Percentiles rank a stretch among this genome's conserved stretches.
Conservation (phyloP, 2,888 invertebrate species). For the Leptinotarsa peninsularis region DNA sequence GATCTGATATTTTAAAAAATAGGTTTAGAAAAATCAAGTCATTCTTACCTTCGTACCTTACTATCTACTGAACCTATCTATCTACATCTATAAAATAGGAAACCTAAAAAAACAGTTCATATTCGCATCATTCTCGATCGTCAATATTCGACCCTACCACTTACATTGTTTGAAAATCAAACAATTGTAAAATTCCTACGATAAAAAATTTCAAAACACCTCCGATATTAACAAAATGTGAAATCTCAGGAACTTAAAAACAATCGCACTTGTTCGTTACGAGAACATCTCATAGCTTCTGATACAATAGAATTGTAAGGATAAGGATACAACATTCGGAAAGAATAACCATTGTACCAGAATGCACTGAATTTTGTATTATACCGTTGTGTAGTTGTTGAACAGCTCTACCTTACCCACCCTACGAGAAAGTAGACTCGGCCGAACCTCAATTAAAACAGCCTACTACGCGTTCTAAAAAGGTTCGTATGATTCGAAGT, state of each 20-base stretch:
- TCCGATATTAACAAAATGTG: slow-evolving; percentile 13
- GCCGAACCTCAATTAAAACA: slow-evolving; percentile 65
- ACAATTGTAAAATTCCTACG: slow-evolving; percentile 8
- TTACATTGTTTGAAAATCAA: background rate
- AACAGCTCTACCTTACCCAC: slow-evolving; percentile 48
- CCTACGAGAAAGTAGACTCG: slow-evolving; percentile 63
- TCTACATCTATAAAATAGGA: no score
- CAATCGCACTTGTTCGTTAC: slow-evolving; percentile 44
- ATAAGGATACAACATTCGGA: slow-evolving; percentile 42
- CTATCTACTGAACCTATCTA: no score
- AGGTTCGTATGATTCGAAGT: slow-evolving; percentile 52
- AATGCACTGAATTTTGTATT: slow-evolving; percentile 50
- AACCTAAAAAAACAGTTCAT: no score
- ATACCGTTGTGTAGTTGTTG: slow-evolving; percentile 46
- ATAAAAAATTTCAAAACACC: slow-evolving; percentile 15
- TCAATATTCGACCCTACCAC: background rate
- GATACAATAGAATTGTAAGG: slow-evolving; percentile 42
- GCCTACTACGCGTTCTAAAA: slow-evolving; percentile 63
- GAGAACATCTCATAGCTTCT: slow-evolving; percentile 33
- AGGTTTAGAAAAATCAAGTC: no score
- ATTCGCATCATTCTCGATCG: no score
- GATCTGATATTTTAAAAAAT: no score
- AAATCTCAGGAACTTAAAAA: slow-evolving; percentile 29
- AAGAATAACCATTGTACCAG: slow-evolving; percentile 49
- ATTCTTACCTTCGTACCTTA: no score